Base-by-base conservation (phyloP, 2,888 invertebrate genomes). In the Leptura quadrifasciata region DNA sequence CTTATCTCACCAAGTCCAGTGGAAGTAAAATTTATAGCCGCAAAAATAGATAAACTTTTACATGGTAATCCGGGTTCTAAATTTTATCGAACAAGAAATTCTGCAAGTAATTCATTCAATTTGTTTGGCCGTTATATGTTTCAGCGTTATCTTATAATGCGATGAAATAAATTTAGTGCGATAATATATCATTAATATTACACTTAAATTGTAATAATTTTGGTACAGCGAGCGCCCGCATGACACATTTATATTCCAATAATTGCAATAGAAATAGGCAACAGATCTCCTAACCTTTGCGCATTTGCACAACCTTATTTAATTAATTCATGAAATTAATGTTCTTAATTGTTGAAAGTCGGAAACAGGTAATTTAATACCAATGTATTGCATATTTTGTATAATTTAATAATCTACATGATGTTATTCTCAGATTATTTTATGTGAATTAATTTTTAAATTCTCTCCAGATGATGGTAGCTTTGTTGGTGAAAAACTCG, bases 31-130 rank as follows among this genome's bases (percentile, higher is more conserved):
- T 81, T 81, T 81, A 81, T 77, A 70, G 79, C 76, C 78, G 75
- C 67, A 47, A 68, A 75, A 79, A 78, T 76, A 81, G 80, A 81
- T 81, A 81, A 79, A 80, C 80, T 79, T 78, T 78, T 76, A 78
- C 80, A 79, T 76, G 74, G 80, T 81, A 81, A 81, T 81, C 76
- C 77, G 58, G 64, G 76, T 68, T 76, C 77, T 76, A 81, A 80
- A 69, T 71, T 71, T 60, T 52, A 71, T 61, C 61, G 52, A 27
- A 27, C 39, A 61, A 71, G 71, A 17, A 60, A 52, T 71, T 35
- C 55, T 39, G 52, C 20, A 10, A 18, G 52, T 17, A 52, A 61
- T 71, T 71, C 61, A 52, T 60, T 21, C 27, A 24, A 71, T 71
- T 69, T 55, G 57, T 18, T 55, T 69, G 35, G 35, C 71, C 61